A percentile compares a stretch with the other conserved stretches of the same genome.
phyloP scores from a whole-genome alignment of 2,113 vertebrate genomes.

The Etia nguti region DNA sequence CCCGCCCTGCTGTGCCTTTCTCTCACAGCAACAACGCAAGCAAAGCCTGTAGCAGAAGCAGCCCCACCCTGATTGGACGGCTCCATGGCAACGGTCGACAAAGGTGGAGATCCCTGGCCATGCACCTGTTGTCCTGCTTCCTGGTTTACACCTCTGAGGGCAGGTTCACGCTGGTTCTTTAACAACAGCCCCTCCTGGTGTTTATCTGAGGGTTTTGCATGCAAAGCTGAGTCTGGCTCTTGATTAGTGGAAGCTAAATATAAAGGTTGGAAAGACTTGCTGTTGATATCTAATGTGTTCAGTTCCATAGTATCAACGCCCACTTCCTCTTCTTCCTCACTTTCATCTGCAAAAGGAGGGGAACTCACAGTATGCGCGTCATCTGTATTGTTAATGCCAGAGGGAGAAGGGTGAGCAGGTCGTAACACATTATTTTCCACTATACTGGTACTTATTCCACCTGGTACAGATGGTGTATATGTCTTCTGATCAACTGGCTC shows the following conservation, averaged over 20 bases:
- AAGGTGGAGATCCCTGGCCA: conserved; percentile 59
- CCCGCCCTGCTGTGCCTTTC: conserved; percentile 41
- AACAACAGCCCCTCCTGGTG: conserved; percentile 59
- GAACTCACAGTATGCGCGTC: not conserved
- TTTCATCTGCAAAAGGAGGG: conserved; percentile 33
- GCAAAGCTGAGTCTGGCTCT: not conserved
- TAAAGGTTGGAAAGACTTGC: not conserved
- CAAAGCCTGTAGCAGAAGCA: conserved; percentile 23
- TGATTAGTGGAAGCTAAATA: not conserved
- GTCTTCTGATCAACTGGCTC: not conserved
- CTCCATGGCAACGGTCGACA: conserved; percentile 64
- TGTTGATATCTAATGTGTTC: not conserved
- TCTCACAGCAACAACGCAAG: conserved; percentile 38
- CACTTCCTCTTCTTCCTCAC: conserved; percentile 27
- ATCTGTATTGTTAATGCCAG: not conserved
- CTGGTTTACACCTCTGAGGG: conserved; percentile 48
- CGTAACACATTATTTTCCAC: not conserved
- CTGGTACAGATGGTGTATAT: not conserved
- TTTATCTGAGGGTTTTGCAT: not conserved
- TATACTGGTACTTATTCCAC: not conserved
- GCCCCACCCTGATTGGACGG: conserved; percentile 49
- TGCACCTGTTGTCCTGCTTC: conserved; percentile 72
- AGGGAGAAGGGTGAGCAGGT: not conserved
- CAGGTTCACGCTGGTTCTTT: not conserved
- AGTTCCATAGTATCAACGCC: conserved; percentile 2